Conservation (phyloP, 2,888 invertebrate genomes). For the Stramonita haemastoma region DNA sequence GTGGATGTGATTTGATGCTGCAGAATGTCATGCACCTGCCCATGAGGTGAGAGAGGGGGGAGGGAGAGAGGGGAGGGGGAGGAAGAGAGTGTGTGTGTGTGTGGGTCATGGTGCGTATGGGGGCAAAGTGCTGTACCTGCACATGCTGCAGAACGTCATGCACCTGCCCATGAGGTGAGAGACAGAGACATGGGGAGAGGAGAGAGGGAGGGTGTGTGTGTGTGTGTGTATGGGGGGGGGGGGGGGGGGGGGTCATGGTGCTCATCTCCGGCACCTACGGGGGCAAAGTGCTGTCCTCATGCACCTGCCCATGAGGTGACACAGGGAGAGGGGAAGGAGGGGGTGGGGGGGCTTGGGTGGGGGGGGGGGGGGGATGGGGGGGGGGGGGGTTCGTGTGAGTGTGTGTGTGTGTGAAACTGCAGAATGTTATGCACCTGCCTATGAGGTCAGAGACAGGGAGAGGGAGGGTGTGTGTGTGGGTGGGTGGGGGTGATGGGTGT, state of each 20-base stretch:
- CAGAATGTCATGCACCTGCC: conserved; percentile 84
- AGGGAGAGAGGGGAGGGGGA: background rate
- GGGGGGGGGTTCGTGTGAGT: conserved; percentile 80
- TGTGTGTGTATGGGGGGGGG: no score
- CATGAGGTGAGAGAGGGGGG: conserved; percentile 75
- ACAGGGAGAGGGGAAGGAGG: no score
- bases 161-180: conserved; percentile 82
- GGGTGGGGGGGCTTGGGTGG: no score
- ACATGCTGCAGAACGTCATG: conserved; percentile 83
- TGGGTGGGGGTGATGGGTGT: no score
- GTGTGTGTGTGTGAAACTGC: conserved; percentile 79
- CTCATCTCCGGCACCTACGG: conserved; percentile 78
- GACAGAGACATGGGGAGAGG: no score
- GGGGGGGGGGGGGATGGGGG: no score
- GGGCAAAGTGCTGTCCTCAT: conserved; percentile 82
- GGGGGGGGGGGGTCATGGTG: no score
- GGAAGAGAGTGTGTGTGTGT: background rate
- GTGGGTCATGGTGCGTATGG: background rate
- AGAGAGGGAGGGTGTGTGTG: no score
- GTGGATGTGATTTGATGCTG: no score
- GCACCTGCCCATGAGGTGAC: conserved; percentile 82
- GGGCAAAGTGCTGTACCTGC: conserved; percentile 82
- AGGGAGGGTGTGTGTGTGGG: no score
- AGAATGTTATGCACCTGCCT: conserved; percentile 84
- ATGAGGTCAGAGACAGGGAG: no score